These are phyloP conservation scores for Coracias cyanogaster DNA, from an alignment of 2,797 vertebrate species.

Conservation along the genomic window DNA sequence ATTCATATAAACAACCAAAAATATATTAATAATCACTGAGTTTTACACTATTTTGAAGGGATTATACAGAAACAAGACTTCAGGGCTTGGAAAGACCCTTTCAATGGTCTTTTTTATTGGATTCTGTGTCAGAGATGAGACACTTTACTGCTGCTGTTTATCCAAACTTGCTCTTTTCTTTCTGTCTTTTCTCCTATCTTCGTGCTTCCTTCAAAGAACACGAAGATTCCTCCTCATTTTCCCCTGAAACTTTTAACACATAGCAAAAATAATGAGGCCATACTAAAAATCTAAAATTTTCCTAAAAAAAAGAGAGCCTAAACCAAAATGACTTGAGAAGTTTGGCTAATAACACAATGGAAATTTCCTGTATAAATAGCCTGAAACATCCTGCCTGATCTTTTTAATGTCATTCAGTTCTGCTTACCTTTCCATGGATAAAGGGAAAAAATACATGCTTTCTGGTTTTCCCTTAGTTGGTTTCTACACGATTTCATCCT, in stretches of 20 bases:
- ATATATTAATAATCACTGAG: constrained; percentile 25
- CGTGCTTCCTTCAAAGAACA: neutral
- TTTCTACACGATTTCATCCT: neutral
- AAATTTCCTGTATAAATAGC: neutral
- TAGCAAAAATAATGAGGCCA: neutral
- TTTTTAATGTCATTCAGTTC: neutral
- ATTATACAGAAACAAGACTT: neutral
- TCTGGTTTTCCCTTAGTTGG: neutral
- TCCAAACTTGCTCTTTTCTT: neutral
- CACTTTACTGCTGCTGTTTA: neutral
- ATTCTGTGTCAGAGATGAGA: neutral
- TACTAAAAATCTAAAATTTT: neutral
- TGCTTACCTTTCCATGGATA: neutral
- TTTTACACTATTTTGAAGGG: neutral
- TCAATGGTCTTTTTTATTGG: neutral
- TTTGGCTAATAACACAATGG: neutral
- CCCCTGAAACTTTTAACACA: neutral
- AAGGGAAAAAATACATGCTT: neutral
- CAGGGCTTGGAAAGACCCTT: neutral
- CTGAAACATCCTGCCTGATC: neutral
- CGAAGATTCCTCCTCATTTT: neutral
- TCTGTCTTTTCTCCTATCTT: neutral
- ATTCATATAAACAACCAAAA: constrained; percentile 51
- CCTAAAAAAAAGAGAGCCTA: neutral
- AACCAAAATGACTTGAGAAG: neutral